Percentiles rank a stretch among this genome's conserved stretches.
These are phyloP conservation scores for Nymphicus hollandicus DNA, from an alignment of 2,113 vertebrate genomes.

Conservation along the genomic window DNA sequence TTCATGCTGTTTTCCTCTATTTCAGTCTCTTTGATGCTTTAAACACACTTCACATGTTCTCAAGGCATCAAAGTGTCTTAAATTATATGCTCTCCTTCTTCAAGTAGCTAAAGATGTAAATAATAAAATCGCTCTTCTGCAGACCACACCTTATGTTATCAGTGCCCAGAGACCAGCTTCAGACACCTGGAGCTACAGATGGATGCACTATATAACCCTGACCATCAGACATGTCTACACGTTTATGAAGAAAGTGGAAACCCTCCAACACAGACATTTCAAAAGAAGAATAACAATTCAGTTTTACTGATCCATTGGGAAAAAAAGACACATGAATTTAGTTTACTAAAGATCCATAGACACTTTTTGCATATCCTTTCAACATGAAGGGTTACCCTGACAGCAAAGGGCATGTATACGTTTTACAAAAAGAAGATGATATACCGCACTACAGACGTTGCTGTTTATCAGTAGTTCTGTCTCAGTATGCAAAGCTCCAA, in stretches of 20 bases:
- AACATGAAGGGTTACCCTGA: not conserved
- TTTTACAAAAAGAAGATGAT: not conserved
- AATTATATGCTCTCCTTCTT: slow-evolving; percentile 36
- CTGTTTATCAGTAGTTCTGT: not conserved
- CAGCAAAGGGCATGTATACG: not conserved
- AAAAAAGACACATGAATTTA: slow-evolving; percentile 21
- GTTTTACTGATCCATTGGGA: slow-evolving; percentile 11
- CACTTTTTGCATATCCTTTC: not conserved
- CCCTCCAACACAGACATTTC: slow-evolving; percentile 38
- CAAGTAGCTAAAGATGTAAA: slow-evolving; percentile 63
- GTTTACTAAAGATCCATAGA: slow-evolving; percentile 8
- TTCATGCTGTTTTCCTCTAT: slow-evolving; percentile 49
- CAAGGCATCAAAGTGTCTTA: slow-evolving; percentile 56
- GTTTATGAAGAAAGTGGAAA: slow-evolving; percentile 39
- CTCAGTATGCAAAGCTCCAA: not conserved
- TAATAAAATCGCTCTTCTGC: slow-evolving; percentile 36
- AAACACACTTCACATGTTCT: slow-evolving; percentile 41
- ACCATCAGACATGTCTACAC: slow-evolving; percentile 19
- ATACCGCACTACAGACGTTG: not conserved
- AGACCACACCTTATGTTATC: slow-evolving; percentile 68
- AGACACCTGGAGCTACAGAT: slow-evolving; percentile 64
- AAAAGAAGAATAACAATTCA: slow-evolving; percentile 45
- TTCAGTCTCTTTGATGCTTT: slow-evolving; percentile 49
- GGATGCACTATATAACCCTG: slow-evolving; percentile 39
- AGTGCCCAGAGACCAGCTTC: slow-evolving; percentile 46